These are phyloP conservation scores for Anneissia japonica DNA, from an alignment of 35 echinoderm and acorn worm genomes.

Conservation along the genomic window DNA sequence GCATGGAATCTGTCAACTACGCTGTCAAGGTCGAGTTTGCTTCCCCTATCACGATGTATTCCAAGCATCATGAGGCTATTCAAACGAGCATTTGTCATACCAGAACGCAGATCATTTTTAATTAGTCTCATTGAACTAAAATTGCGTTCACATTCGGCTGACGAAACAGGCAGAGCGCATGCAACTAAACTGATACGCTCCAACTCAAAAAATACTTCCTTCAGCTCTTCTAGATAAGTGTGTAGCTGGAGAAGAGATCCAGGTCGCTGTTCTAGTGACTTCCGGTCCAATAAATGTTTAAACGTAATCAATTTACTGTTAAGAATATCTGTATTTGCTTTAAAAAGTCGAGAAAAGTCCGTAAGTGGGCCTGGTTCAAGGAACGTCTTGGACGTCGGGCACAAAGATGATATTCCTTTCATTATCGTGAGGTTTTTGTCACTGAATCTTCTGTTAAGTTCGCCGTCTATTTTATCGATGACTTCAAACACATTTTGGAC, in stretches of 20 bases:
- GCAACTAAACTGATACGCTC: background rate
- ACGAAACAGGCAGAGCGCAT: conserved; percentile 2
- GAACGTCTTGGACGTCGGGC: background rate
- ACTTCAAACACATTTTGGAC: no score
- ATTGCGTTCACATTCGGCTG: conserved; percentile 27
- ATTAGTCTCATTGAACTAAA: conserved; percentile 16
- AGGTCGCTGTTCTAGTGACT: background rate
- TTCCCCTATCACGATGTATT: conserved; percentile 1
- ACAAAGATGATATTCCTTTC: background rate
- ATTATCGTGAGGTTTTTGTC: background rate
- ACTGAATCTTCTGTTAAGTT: no score
- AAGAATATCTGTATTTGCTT: background rate
- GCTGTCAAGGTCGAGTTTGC: background rate
- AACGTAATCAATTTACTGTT: background rate
- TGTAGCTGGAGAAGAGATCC: background rate
- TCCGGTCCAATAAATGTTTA: background rate
- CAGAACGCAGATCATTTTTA: conserved; percentile 5
- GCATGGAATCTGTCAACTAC: conserved; percentile 11
- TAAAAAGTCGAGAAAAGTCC: background rate
- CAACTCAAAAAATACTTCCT: conserved; percentile 9
- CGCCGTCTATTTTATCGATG: no score
- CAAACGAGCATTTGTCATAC: background rate
- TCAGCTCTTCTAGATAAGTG: background rate
- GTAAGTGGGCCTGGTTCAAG: background rate
- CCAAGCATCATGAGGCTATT: conserved; percentile 13